Percentiles rank a stretch among this genome's conserved stretches.
Evolutionary conservation across 2,888 invertebrate genomes (phyloP).

Genomic region (Anorthoa munda): DNA sequence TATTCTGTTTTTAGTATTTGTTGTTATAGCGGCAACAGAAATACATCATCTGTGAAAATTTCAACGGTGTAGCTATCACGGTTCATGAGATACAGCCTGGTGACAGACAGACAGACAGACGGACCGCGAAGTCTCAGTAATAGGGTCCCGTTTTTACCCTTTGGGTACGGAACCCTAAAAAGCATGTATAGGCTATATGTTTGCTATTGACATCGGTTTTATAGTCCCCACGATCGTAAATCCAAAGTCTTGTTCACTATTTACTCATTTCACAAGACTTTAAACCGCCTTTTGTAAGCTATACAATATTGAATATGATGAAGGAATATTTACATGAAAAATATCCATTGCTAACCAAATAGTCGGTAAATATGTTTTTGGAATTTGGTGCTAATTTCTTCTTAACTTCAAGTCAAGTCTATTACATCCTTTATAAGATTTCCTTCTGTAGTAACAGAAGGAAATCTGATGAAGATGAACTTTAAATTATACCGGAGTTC

Average conservation of each 20-base stretch:
- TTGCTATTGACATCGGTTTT: too few relatives aligned
- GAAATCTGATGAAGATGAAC: too few relatives aligned
- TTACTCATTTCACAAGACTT: background rate
- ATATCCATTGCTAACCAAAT: constrained; percentile 11
- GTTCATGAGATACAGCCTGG: too few relatives aligned
- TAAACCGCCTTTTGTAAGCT: background rate
- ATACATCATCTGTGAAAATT: too few relatives aligned
- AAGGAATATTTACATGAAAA: constrained; percentile 20
- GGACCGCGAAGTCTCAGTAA: too few relatives aligned
- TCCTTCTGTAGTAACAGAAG: too few relatives aligned
- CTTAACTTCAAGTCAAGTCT: constrained; percentile 10
- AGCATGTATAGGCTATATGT: background rate
- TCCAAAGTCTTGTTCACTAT: background rate
- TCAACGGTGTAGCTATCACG: too few relatives aligned
- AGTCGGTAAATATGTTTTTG: background rate
- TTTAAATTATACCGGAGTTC: constrained; percentile 1
- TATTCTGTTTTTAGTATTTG: too few relatives aligned
- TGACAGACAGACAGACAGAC: too few relatives aligned
- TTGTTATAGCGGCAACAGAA: too few relatives aligned
- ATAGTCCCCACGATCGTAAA: constrained; percentile 4
- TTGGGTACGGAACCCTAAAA: too few relatives aligned
- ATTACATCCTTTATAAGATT: background rate
- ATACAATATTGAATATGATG: constrained; percentile 14
- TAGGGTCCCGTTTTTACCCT: too few relatives aligned
- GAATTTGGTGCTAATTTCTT: constrained; percentile 12